These are phyloP conservation scores for Thereva nobilitata DNA, from an alignment of 2,888 invertebrate genomes.

Conservation along the genomic window DNA sequence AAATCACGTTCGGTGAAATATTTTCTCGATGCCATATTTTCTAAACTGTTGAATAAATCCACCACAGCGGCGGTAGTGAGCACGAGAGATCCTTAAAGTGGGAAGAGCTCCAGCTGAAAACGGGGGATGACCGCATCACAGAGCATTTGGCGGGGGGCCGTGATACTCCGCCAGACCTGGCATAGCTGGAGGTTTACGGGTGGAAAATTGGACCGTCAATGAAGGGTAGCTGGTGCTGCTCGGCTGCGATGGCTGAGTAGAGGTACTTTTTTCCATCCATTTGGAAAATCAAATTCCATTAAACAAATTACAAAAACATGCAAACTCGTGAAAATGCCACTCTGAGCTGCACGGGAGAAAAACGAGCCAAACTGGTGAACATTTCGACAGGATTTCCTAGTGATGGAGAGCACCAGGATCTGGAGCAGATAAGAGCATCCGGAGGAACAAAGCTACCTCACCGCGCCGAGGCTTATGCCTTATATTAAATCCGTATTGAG, in stretches of 20 bases:
- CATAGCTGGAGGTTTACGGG: constrained; percentile 11
- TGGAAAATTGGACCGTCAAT: constrained; percentile 31
- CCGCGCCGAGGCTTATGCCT: background rate
- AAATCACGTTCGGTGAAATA: constrained; percentile 40
- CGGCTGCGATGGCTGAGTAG: constrained; percentile 32
- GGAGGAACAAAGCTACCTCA: constrained; percentile 1
- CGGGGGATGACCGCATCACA: constrained; percentile 14
- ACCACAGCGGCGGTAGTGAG: background rate
- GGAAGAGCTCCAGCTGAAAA: constrained; percentile 4
- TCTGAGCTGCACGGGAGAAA: constrained; percentile 24
- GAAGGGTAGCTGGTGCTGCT: constrained; percentile 29
- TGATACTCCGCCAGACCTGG: constrained; percentile 1
- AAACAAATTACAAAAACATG: constrained; percentile 51
- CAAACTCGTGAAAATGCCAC: constrained; percentile 47
- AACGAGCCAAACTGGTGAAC: constrained; percentile 28
- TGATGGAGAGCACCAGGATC: constrained; percentile 11
- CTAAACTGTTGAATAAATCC: constrained; percentile 42
- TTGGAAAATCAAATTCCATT: constrained; percentile 51
- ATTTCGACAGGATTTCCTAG: constrained; percentile 20
- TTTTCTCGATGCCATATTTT: constrained; percentile 40
- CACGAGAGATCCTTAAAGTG: constrained; percentile 12
- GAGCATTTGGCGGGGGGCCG: constrained; percentile 3
- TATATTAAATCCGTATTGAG: no score
- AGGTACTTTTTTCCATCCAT: constrained; percentile 47
- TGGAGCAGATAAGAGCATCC: constrained; percentile 14